Conservation (phyloP, 2,113 vertebrate species). For the Merops nubicus region DNA sequence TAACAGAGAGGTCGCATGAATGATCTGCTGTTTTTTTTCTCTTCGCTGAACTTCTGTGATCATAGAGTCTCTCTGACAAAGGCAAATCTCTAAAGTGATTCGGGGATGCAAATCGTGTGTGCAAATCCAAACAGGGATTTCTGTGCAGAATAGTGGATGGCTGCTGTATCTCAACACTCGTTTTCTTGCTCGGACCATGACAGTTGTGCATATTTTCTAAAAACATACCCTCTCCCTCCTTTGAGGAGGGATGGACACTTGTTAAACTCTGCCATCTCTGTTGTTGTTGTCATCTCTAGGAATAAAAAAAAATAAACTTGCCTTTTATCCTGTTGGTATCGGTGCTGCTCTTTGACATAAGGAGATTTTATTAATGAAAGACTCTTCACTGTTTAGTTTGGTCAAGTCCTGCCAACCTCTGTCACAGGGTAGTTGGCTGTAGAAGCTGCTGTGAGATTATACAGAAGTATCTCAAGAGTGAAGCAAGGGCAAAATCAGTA, state of each 20-base stretch:
- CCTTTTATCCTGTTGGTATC: not conserved
- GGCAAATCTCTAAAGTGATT: not conserved
- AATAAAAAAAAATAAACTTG: not conserved
- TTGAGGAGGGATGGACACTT: not conserved
- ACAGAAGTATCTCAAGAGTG: not conserved
- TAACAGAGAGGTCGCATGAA: not conserved
- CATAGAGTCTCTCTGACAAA: not conserved
- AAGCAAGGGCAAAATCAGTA: not conserved
- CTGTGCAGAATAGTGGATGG: not conserved
- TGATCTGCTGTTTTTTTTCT: not conserved
- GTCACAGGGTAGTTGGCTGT: not conserved
- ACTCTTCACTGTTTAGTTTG: not conserved
- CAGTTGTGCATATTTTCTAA: not conserved
- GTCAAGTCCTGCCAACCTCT: not conserved
- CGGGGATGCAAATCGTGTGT: not conserved
- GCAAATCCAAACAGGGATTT: not conserved
- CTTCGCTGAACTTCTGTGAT: not conserved
- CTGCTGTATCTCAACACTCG: not conserved
- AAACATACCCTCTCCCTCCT: not conserved
- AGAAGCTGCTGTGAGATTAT: not conserved
- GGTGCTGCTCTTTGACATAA: not conserved
- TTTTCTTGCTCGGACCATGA: not conserved
- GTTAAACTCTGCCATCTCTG: not conserved
- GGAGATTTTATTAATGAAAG: conserved; percentile 24
- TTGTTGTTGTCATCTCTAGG: not conserved